Evolutionary conservation across 2,797 vertebrate species (phyloP).

Genomic region (Ctenopoma multispine): DNA sequence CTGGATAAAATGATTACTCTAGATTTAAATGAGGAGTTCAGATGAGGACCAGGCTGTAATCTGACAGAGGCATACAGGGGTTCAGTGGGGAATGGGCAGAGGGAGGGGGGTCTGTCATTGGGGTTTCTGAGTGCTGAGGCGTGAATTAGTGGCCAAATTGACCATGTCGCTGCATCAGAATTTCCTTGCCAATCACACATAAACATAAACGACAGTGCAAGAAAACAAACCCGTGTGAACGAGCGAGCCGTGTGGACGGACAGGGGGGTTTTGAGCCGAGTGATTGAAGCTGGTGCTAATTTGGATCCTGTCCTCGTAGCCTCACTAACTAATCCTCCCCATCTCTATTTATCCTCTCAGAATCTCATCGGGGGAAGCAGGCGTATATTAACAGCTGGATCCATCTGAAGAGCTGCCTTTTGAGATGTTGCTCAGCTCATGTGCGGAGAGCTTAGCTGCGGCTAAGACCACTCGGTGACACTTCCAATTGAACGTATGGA

Average conservation of each 20-base stretch:
- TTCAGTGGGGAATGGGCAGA: constrained; percentile 5
- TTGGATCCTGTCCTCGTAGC: constrained; percentile 81
- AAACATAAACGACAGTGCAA: constrained; percentile 67
- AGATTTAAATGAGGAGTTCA: constrained; percentile 68
- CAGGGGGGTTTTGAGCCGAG: constrained; percentile 45
- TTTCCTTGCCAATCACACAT: constrained; percentile 74
- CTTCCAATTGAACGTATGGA: constrained; percentile 79
- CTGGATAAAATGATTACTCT: constrained; percentile 61
- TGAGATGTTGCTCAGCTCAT: constrained; percentile 67
- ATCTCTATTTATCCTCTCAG: constrained; percentile 82
- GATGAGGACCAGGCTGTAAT: constrained; percentile 67
- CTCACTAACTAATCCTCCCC: constrained; percentile 79
- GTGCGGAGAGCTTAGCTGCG: constrained; percentile 68
- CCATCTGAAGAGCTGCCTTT: constrained; percentile 77
- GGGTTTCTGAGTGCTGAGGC: constrained; percentile 49
- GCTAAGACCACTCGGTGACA: constrained; percentile 70
- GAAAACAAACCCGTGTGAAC: constrained; percentile 47
- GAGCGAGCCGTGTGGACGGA: constrained; percentile 36
- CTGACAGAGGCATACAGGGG: constrained; percentile 59
- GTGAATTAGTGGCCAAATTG: constrained; percentile 81
- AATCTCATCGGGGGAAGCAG: constrained; percentile 78
- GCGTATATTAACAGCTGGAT: constrained; percentile 75
- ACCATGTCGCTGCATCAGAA: constrained; percentile 77
- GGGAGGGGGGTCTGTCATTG: constrained; percentile 56
- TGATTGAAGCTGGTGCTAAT: constrained; percentile 78